Evolutionary conservation across 2,888 invertebrate species (phyloP), one percentile per base, ranked within the genome.

Genomic region (Noctua janthina): DNA sequence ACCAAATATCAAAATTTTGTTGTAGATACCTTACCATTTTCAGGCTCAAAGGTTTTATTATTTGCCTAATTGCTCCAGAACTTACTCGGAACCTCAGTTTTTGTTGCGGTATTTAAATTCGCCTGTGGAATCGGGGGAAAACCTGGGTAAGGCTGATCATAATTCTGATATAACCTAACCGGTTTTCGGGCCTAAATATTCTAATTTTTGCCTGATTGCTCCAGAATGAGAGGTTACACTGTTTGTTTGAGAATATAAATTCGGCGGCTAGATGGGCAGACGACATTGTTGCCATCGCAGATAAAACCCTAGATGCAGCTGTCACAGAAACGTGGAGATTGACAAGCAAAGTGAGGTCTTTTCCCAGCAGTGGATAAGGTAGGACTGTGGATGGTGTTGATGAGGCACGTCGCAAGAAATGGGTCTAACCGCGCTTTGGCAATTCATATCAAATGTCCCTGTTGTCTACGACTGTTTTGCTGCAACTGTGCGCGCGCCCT

Each of bases 401-500:
- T 62, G 8, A 17, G 17, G 1, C 17, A 35, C 35, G 35, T 35
- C 29, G 17, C 3, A 64, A 8, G 8, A 15, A n/a, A 67, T 43
- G 43, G 6, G 29, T 13, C 6, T 43, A 43, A 67, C 20, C 39
- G 17, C 5, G 11, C 35, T 20, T 35, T 4, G 20, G 35, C 23
- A 23, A 29, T 46, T 3, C 46, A 46, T 3, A 46, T 46, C 15
- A 29, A 46, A 68, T 20, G 7, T 51, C 35, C 3, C 3, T 43
- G 29, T 1, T 13, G 0, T 4, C 23, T 80, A 51, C 49, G 74
- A 66, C 29, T 35, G 17, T 73, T 75, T 73, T 23, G 29, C 17
- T 13, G 71, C 35, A 75, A 49, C n/a, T 46, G 23, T 64, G 49
- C 29, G 66, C 46, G 17, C 46, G 56, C 29, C 69, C 51, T 85